A percentile compares a stretch with the other conserved stretches of the same genome.
Conservation (phyloP, 2,797 vertebrate species). For the Pseudomugil gertrudae region DNA sequence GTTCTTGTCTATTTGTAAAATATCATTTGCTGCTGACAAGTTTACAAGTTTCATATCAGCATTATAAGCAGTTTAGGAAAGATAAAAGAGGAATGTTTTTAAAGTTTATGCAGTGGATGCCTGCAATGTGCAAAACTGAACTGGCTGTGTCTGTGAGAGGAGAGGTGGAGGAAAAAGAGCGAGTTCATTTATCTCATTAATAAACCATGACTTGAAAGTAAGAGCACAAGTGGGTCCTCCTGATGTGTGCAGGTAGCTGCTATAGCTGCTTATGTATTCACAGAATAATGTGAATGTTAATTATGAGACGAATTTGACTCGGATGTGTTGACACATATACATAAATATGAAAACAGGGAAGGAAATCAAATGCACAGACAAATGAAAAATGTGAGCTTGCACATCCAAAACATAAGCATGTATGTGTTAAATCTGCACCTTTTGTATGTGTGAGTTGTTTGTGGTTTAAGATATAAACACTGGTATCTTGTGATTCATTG, state of each 20-base stretch:
- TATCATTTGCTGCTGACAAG: conserved; percentile 1
- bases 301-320: background rate
- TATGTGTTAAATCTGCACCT: background rate
- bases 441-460: background rate
- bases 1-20: conserved; percentile 17
- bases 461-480: background rate
- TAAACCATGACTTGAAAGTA: conserved; percentile 61
- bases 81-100: background rate
- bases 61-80: background rate
- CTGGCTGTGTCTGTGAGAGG: conserved; percentile 13
- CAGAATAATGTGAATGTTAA: conserved; percentile 6
- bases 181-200: conserved; percentile 58
- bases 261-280: conserved; percentile 31
- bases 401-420: too few species aligned
- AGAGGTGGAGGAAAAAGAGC: background rate
- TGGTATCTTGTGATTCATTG: background rate
- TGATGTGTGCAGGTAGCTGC: conserved; percentile 60
- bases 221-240: conserved; percentile 47
- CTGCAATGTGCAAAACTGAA: conserved; percentile 13
- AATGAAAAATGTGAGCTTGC: background rate
- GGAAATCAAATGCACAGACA: background rate
- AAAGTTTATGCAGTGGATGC: conserved; percentile 23
- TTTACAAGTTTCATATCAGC: conserved; percentile 23
- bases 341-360: background rate
- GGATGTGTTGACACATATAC: background rate